These are phyloP conservation scores for Dipodomys ordii DNA, from an alignment of 2,113 vertebrate species.

Conservation along the genomic window DNA sequence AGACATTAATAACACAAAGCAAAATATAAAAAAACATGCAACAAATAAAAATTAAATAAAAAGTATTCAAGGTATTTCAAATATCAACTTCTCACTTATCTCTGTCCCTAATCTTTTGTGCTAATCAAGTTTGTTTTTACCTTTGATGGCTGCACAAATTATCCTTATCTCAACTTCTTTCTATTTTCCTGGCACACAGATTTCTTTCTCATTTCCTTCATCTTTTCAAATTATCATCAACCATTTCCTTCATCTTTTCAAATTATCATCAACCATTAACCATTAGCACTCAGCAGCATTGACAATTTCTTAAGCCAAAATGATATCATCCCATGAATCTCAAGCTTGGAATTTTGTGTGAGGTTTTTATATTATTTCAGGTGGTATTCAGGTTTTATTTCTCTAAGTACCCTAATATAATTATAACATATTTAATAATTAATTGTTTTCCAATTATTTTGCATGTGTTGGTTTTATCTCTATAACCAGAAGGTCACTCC, in stretches of 20 bases:
- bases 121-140: background rate
- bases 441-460: constrained; percentile 4
- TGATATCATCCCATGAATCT: background rate
- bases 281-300: background rate
- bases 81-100: background rate
- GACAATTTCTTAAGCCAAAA: no score
- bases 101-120: constrained; percentile 10
- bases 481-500: background rate
- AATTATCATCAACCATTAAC: background rate
- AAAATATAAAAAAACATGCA: background rate
- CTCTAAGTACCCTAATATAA: background rate
- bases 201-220: background rate
- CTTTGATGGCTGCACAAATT: background rate
- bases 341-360: background rate
- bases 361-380: constrained; percentile 14
- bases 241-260: no score
- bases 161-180: background rate
- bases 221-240: background rate
- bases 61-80: constrained; percentile 19
- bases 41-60: background rate
- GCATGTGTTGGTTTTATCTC: constrained; percentile 21
- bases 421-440: background rate
- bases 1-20: background rate
- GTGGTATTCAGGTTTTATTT: background rate
- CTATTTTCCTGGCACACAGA: background rate